Base-by-base conservation (phyloP, 2,888 invertebrate species). In the Thalpophila matura region DNA sequence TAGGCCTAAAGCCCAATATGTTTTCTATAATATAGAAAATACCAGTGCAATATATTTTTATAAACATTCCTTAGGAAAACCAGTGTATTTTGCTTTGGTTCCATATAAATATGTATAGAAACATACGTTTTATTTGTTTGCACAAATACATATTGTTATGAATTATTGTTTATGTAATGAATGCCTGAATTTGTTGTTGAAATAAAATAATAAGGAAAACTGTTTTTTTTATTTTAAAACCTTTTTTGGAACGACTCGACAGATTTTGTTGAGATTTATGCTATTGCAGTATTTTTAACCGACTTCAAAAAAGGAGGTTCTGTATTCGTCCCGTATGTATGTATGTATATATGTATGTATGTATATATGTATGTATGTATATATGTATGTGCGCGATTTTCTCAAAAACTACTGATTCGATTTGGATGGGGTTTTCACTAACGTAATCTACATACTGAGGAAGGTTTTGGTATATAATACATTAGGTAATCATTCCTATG, bases 101-200 rank as follows among this genome's bases (percentile, higher is more conserved):
- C 18, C 7, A 4, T 38, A 42, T 10, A 16, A 43, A 35, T 29
- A 29, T 27, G 33, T 56, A 6, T 27, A 43, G 46, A 45, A 38
- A 35, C 26, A 67, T 56, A 33, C 9, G 29, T 37, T 73, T 51
- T 69, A 66, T 65, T 67, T 56, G 62, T 74, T 67, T 71, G 79
- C 76, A 76, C 75, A 79, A 79, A 71, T 70, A 74, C 35, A 42
- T 66, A 42, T 59, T 69, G 58, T 70, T 60, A 66, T 65, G 22
- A 45, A 33, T 55, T 22, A 57, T 60, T 58, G 29, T 53, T 69
- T 64, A 57, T 69, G 49, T 64, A 60, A 57, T 61, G 29, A 68
- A 62, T 60, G 68, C 62, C 67, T 60, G 65, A 69, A 72, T 74
- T 78, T 79, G 77, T 73, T 84, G 82, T 82, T 84, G 75, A 77